Percentiles rank a stretch among this genome's conserved stretches.
phyloP scores from a whole-genome alignment of 1,140 invertebrate species.

The Trichonephila inaurata region DNA sequence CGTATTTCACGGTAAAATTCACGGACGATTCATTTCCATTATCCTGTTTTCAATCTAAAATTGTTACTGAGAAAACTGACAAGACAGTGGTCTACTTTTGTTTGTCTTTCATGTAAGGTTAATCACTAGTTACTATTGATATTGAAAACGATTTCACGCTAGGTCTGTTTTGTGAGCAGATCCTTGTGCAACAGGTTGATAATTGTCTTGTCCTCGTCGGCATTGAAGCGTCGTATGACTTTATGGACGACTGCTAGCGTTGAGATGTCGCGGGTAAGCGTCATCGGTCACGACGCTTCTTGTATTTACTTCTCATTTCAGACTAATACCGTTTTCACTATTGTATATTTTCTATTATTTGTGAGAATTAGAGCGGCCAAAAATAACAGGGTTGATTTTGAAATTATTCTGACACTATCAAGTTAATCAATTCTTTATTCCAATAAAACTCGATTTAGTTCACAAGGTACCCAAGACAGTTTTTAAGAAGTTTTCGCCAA shows the following conservation, averaged over 20 bases:
- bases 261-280: constrained; percentile 39
- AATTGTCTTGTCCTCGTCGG: constrained; percentile 47
- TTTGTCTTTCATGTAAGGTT: neutral
- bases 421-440: constrained; percentile 10
- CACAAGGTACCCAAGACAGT: neutral
- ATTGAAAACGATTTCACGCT: constrained; percentile 34
- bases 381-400: constrained; percentile 13
- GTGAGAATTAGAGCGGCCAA: constrained; percentile 49
- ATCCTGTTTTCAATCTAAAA: neutral
- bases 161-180: neutral
- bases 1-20: neutral
- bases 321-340: neutral
- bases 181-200: constrained; percentile 46
- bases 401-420: neutral
- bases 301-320: neutral
- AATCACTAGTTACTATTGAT: constrained; percentile 33
- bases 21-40: neutral
- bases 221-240: constrained; percentile 42
- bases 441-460: neutral
- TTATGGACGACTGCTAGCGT: constrained; percentile 19
- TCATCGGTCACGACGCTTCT: constrained; percentile 5
- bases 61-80: neutral
- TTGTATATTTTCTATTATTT: constrained; percentile 41
- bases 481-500: neutral
- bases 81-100: constrained; percentile 18